A percentile compares a stretch with the other conserved stretches of the same genome.
Conservation (phyloP, 2,888 invertebrate species). For the Lacanobia wlatinum region DNA sequence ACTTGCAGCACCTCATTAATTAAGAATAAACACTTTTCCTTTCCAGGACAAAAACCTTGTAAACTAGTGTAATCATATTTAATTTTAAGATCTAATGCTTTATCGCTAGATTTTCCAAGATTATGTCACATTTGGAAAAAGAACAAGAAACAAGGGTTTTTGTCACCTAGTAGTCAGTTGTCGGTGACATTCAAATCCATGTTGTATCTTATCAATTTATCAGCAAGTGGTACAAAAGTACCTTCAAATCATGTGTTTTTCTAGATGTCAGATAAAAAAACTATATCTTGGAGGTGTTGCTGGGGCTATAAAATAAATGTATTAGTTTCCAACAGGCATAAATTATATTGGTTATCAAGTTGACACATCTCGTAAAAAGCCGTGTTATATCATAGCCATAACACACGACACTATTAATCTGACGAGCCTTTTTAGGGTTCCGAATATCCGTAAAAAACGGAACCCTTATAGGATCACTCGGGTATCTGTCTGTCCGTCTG, state of each 20-base stretch:
- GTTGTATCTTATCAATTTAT: conserved; percentile 25
- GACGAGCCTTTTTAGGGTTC: too few species aligned
- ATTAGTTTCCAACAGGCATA: background rate
- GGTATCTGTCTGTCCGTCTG: too few species aligned
- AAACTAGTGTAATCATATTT: too few species aligned
- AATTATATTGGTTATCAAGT: background rate
- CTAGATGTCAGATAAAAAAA: conserved; percentile 28
- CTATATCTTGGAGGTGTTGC: conserved; percentile 12
- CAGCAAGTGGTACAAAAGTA: background rate
- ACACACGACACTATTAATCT: too few species aligned
- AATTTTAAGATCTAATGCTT: background rate
- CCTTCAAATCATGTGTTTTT: background rate
- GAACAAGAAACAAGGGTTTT: background rate
- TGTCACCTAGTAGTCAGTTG: background rate
- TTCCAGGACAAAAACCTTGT: too few species aligned
- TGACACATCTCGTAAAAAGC: background rate
- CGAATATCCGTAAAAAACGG: too few species aligned
- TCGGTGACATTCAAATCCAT: conserved; percentile 15
- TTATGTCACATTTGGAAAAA: background rate
- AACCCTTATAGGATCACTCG: too few species aligned
- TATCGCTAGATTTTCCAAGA: background rate
- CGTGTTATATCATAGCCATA: background rate
- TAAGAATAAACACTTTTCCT: too few species aligned
- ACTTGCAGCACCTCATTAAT: too few species aligned
- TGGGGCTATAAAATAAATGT: conserved; percentile 14